Evolutionary conservation across 2,113 vertebrate genomes (phyloP), one percentile per base, ranked within the genome.

Genomic region (Mugil cephalus): DNA sequence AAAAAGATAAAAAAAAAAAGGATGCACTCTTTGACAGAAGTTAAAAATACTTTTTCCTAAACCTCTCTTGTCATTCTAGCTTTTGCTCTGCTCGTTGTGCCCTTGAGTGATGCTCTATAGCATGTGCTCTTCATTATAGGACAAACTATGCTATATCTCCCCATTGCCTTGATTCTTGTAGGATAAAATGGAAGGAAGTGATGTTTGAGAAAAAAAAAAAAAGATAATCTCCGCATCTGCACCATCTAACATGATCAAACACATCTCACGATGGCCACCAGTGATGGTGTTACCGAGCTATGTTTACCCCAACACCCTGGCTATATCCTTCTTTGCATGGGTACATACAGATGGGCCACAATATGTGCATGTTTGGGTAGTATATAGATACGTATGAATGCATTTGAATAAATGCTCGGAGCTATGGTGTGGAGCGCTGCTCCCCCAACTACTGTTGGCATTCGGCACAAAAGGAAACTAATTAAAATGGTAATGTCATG

Each of bases 401-500:
- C 70, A 71, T 88, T 82, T 75, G 53, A 85, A 76, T 85, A 78
- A 79, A 75, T 43, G 64, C 81, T 73, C 13, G 2, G 4, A 59
- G 79, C 68, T 43, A 43, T 40, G 39, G 77, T 34, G 56, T 71
- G 14, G 71, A 42, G 39, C 55, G 39, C 48, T 19, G 35, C 77
- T 62, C 63, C 51, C 56, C 43, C 53, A 30, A 24, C 63, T 8
- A 64, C 60, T 50, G 63, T 59, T 81, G 79, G 63, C 87, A 84
- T 85, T 86, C 72, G 24, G 62, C 77, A 85, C 74, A 92, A 88
- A 80, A 62, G 88, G 65, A 89, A 88, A 85, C 76, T 80, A 82
- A 91, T 89, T 90, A 89, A 86, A 79, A 86, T 89, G 82, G 75
- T 87, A 87, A 90, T 88, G 74, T 47, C 34, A 87, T 50, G 76